Conservation (phyloP, 2,797 vertebrate genomes). For the Bovichtus diacanthus region DNA sequence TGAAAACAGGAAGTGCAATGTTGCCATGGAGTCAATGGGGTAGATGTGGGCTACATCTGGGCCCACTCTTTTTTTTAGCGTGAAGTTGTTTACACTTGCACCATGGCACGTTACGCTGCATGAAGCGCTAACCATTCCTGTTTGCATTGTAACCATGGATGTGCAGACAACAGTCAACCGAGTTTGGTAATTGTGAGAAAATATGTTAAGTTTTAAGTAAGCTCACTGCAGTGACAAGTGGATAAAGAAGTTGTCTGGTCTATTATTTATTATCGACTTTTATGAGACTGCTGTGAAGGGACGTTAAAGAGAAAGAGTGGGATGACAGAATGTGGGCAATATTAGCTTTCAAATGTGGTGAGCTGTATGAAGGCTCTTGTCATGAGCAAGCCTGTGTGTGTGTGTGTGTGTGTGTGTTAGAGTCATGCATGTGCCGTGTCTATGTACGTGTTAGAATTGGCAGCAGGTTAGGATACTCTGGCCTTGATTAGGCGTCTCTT, state of each 20-base stretch:
- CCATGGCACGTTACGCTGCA: neutral
- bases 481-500: conserved; percentile 78
- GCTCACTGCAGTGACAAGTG: neutral
- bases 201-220: neutral
- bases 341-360: conserved; percentile 50
- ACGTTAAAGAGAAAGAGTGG: conserved; percentile 10
- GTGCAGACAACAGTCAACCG: neutral
- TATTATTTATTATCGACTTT: conserved; percentile 31
- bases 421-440: conserved; percentile 37
- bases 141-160: conserved; percentile 32
- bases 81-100: conserved; percentile 5
- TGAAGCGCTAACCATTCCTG: neutral
- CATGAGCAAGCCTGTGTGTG: conserved; percentile 11
- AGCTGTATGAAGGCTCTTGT: conserved; percentile 39
- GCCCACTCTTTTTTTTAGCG: neutral
- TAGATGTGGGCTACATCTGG: neutral
- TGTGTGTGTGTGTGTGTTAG: conserved; percentile 14
- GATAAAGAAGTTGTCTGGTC: neutral
- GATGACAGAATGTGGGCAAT: conserved; percentile 29
- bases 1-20: neutral
- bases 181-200: neutral
- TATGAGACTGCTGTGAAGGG: conserved; percentile 6
- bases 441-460: conserved; percentile 65
- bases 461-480: conserved; percentile 69
- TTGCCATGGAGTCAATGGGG: neutral